Evolutionary conservation across 1,140 invertebrate genomes (phyloP).

Genomic region (Euschistus heros): DNA sequence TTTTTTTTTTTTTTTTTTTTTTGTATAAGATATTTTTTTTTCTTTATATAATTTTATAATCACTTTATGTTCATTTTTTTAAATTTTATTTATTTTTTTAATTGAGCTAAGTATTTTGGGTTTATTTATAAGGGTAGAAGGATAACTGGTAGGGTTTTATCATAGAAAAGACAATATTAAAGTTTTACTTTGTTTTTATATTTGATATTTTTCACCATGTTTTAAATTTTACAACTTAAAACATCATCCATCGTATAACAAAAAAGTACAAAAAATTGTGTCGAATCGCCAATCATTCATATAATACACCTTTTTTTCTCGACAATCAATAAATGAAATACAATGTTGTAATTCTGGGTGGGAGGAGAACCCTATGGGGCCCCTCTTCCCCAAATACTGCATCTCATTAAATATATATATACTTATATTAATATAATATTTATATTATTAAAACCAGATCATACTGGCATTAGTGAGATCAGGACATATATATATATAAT

Average conservation of each 20-base stretch:
- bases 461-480: slow-evolving; percentile 14
- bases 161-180: neutral
- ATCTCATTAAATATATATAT: slow-evolving; percentile 12
- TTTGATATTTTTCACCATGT: slow-evolving; percentile 16
- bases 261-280: slow-evolving; percentile 17
- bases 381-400: slow-evolving; percentile 8
- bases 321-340: slow-evolving; percentile 12
- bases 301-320: slow-evolving; percentile 4
- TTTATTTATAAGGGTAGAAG: no score
- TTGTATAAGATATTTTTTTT: no score
- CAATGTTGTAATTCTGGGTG: neutral
- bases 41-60: no score
- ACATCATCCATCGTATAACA: slow-evolving; percentile 15
- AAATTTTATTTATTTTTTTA: no score
- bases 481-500: slow-evolving; percentile 16
- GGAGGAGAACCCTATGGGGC: neutral
- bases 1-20: no score
- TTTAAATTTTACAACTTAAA: slow-evolving; percentile 14
- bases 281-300: slow-evolving; percentile 9
- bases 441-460: slow-evolving; percentile 16
- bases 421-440: slow-evolving; percentile 14
- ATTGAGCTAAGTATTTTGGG: no score
- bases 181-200: slow-evolving; percentile 15
- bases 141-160: no score
- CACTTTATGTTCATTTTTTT: no score